Conservation (phyloP, 1,140 invertebrate species). For the Penaeus vannamei region DNA sequence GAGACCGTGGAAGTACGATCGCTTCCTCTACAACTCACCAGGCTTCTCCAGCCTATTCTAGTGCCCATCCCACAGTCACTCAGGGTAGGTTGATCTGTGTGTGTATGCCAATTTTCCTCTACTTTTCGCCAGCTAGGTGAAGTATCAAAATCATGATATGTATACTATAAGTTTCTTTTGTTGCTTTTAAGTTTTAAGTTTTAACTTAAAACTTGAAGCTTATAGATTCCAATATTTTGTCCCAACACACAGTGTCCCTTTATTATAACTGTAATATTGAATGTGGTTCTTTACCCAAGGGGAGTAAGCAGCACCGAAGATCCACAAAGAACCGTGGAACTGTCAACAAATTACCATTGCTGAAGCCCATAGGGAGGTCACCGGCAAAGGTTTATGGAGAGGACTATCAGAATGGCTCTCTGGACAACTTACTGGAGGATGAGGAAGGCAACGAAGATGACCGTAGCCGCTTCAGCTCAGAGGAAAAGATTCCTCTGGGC, state of each 20-base stretch:
- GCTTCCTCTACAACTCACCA: slow-evolving; percentile 63
- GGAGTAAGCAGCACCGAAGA: slow-evolving; percentile 7
- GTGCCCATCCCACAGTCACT: slow-evolving; percentile 64
- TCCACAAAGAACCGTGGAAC: slow-evolving; percentile 30
- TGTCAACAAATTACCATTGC: slow-evolving; percentile 41
- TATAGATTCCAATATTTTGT: neutral
- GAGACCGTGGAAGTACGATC: slow-evolving; percentile 66
- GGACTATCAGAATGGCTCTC: slow-evolving; percentile 11
- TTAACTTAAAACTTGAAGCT: neutral
- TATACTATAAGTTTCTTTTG: no score
- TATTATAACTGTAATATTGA: no score
- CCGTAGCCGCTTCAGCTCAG: neutral
- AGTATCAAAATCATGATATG: no score
- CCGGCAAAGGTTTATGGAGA: neutral
- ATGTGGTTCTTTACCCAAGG: neutral
- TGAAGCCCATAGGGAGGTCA: slow-evolving; percentile 42
- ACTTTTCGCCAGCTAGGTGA: no score
- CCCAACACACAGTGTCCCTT: no score
- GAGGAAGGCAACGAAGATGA: slow-evolving; percentile 17
- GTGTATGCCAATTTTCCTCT: no score
- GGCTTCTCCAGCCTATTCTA: slow-evolving; percentile 65
- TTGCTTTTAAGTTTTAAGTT: no score
- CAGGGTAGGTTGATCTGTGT: slow-evolving; percentile 28
- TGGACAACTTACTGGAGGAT: slow-evolving; percentile 24
- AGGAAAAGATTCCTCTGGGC: slow-evolving; percentile 43